A percentile compares a stretch with the other conserved stretches of the same genome.
These are phyloP conservation scores for Dipodomys merriami DNA, from an alignment of 2,113 vertebrate species.

Conservation along the genomic window DNA sequence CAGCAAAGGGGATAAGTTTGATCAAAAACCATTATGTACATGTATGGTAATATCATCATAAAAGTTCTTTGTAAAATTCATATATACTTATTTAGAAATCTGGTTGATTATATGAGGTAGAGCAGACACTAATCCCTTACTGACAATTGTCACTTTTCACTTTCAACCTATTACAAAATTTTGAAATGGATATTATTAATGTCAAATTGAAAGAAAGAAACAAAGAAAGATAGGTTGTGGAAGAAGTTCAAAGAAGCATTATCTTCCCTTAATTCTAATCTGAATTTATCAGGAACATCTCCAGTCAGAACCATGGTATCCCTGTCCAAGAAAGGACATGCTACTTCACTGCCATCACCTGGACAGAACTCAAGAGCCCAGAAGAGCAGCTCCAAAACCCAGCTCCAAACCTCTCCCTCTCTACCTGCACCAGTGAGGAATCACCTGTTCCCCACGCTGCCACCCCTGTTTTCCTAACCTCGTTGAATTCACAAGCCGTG, in stretches of 20 bases:
- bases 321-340: fast-evolving
- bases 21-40: no score
- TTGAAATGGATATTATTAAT: not conserved
- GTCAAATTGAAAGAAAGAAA: not conserved
- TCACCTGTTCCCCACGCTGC: not conserved
- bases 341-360: not conserved
- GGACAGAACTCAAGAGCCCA: not conserved
- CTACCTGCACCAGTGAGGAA: not conserved
- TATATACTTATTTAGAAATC: not conserved
- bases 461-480: not conserved
- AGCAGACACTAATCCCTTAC: not conserved
- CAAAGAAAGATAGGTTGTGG: not conserved
- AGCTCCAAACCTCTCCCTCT: not conserved
- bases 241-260: not conserved
- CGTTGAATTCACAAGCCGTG: not conserved
- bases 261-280: not conserved
- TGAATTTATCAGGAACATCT: constrained; percentile 27
- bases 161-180: not conserved
- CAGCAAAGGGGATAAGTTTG: not conserved
- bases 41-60: no score
- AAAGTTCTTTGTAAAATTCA: no score
- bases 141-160: not conserved
- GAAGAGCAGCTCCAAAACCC: not conserved
- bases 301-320: not conserved
- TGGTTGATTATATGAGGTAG: not conserved